Base-by-base conservation (phyloP, 2,888 invertebrate species). In the Acronicta aceris region DNA sequence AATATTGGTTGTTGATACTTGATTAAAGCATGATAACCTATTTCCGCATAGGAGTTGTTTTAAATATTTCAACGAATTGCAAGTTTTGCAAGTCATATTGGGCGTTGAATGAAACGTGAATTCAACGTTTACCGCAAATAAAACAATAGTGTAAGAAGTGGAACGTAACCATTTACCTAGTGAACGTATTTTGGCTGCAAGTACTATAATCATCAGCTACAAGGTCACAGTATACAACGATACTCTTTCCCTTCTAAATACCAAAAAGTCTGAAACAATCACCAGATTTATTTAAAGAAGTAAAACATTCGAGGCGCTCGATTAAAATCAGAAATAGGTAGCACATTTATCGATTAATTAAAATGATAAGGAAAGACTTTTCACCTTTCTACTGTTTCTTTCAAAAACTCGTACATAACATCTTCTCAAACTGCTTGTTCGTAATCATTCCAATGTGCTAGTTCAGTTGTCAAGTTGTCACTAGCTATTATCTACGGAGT, bases 111-210 rank as follows among this genome's bases (percentile, higher is more conserved):
- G n/a, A n/a, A n/a, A 61, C 43, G 54, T 49, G 59, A 70, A 62
- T 65, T 60, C 38, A 65, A 62, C 65, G 53, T 73, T 69, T 53
- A 59, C 59, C 57, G 53, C 55, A 62, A 73, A 67, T 70, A 64
- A 63, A 63, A 75, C 62, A 72, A 75, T 67, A 56, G 57, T 45
- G 56, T 65, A 71, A 58, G 41, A 67, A 70, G 54, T 74, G 30
- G 63, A 70, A 74, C 58, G 74, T 63, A 73, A 63, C 65, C 60
- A 42, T 62, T 70, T 59, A 62, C 70, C 57, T 21, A 70, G 63
- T 67, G 54, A 73, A 66, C 60, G 66, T 73, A 47, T 59, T 72
- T 72, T 48, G 30, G 45, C 45, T 16, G 43, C 27, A 47, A 59
- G 52, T 61, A 9, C 30, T 9, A 33, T 65, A 63, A 59, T 53